Base-by-base conservation (phyloP, 2,888 invertebrate genomes). In the Rhabditophanes sp. region DNA sequence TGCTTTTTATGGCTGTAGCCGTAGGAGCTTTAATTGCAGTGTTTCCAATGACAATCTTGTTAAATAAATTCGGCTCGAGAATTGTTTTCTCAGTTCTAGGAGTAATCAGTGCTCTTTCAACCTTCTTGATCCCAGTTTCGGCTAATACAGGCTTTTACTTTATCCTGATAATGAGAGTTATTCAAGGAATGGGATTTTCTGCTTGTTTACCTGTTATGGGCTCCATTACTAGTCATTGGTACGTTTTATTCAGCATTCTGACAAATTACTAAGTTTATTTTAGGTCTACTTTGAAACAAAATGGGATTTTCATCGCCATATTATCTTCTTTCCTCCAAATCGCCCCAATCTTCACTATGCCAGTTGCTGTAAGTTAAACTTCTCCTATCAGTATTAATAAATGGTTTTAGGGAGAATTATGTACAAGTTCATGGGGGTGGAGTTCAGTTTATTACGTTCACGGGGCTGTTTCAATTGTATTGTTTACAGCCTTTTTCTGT, bases 11-110 rank as follows among this genome's bases (percentile, higher is more conserved):
- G 33, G 39, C 54, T 1, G 57, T 61, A 2, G 60, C 60, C 12
- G 46, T 61, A 12, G 60, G 60, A 14, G 50, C 60, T n/a, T 42
- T 60, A 18, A 30, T 51, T 16, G 53, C 60, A 17, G 50, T 60
- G 4, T 46, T 55, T 12, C 60, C 60, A 1, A 41, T 53, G 1
- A 49, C 56, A 11, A 28, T 46, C 24, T 40, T 46, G 25, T 48
- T 56, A 19, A 44, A 53, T 25, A 42, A 40, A 20, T 43, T 48
- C 37, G 60, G 60, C 4, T 39, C 49, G 9, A 41, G 43, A 12
- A 20, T 42, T 20, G 47, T 42, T 9, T 45, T 45, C 26, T 41
- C 45, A 25, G 17, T 28, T 14, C 32, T 45, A 9, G 48, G 48
- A 19, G 42, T 40, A 25, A 26, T 47, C 15, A 46, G 44, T 8